These are phyloP conservation scores for Scaptomyza hsui DNA, from an alignment of 1,140 invertebrate species.

Conservation along the genomic window DNA sequence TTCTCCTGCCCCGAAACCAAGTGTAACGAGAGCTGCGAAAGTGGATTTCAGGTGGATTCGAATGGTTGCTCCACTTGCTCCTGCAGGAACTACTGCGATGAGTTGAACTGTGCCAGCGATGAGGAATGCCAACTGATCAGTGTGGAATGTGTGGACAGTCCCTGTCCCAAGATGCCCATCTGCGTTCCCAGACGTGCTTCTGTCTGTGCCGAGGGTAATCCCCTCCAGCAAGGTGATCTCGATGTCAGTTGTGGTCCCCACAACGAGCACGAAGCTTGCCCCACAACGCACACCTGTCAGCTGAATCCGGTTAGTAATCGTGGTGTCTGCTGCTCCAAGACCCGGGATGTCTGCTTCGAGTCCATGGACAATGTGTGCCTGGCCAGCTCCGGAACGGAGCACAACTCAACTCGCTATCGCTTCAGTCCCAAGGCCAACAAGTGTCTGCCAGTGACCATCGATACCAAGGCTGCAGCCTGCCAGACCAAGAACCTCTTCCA, in stretches of 20 bases:
- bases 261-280: slow-evolving; percentile 88
- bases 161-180: slow-evolving; percentile 91
- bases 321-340: slow-evolving; percentile 93
- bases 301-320: slow-evolving; percentile 91
- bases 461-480: slow-evolving; percentile 86
- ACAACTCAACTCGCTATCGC: slow-evolving; percentile 88
- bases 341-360: slow-evolving; percentile 93
- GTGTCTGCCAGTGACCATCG: slow-evolving; percentile 89
- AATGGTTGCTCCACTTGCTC: slow-evolving; percentile 90
- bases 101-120: slow-evolving; percentile 88
- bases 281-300: slow-evolving; percentile 93
- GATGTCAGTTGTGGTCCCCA: slow-evolving; percentile 90
- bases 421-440: slow-evolving; percentile 91
- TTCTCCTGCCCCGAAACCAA: slow-evolving; percentile 86
- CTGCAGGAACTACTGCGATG: slow-evolving; percentile 91
- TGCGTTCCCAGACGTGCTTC: slow-evolving; percentile 91
- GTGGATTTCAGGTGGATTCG: slow-evolving; percentile 88
- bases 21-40: slow-evolving; percentile 87
- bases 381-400: slow-evolving; percentile 76
- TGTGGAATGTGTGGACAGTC: slow-evolving; percentile 85
- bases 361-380: slow-evolving; percentile 87
- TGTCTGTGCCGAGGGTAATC: slow-evolving; percentile 88
- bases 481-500: slow-evolving; percentile 96
- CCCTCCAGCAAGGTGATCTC: slow-evolving; percentile 86
- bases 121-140: slow-evolving; percentile 87